Evolutionary conservation across 2,797 vertebrate genomes (phyloP), one percentile per base, ranked within the genome.

Genomic region (Onychomys arenicola): DNA sequence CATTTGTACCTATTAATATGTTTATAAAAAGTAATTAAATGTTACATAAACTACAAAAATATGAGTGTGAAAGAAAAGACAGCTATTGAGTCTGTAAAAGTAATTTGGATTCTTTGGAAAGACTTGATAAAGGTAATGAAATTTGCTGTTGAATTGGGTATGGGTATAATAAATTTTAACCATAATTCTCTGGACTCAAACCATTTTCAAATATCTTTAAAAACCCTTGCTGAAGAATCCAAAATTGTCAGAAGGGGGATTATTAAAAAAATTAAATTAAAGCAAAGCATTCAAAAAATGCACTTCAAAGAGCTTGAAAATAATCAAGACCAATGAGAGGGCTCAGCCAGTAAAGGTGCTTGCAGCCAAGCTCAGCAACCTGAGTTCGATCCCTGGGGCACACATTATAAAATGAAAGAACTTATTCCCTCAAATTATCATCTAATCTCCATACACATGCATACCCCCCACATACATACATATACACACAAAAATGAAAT

Each of bases 11-110:
- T 96, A 92, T 86, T 94, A 96, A 96, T 77, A 69, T 96, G 73
- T 95, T 97, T 93, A 86, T 91, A 23, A 91, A 93, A 46, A 89
- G 0, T 95, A 95, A 97, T 93, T 93, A 97, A 90, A 93, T 4
- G 29, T 92, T 81, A 97, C 73, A 94, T 78, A 92, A 95, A 80
- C 63, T 82, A 89, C 63, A 75, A 95, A 95, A 96, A 93, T 90
- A 82, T 29, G 37, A 80, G 11, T n/a, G 67, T 82, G 12, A 94
- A 96, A 97, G 92, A 61, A 75, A 83, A 95, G 29, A 87, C 76
- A 93, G 85, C 37, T 86, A 84, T 27, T 91, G 76, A 82, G 37
- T 75, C 77, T 80, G 86, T 67, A 94, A 98, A 97, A 95, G 87
- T 91, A 93, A 96, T 91, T 78, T 96, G 25, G 94, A 71, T 92